A percentile compares a stretch with the other conserved stretches of the same genome.
Evolutionary conservation across 2,888 invertebrate species (phyloP).

Genomic region (Synergus umbraculus): DNA sequence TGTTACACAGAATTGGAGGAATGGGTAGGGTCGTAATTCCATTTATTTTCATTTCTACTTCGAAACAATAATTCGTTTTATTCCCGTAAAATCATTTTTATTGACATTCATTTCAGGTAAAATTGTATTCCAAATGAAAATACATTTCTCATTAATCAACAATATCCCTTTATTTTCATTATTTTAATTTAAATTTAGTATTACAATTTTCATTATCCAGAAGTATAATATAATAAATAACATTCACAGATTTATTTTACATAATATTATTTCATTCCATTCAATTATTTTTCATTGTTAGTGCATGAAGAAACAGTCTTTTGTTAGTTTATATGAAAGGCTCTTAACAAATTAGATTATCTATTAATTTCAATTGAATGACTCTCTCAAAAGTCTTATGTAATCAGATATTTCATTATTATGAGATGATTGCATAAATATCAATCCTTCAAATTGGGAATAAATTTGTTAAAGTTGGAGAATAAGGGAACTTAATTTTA

Average conservation of each 20-base stretch:
- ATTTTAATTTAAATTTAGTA: background rate
- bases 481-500: background rate
- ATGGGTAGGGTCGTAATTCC: background rate
- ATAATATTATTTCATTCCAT: background rate
- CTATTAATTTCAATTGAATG: background rate
- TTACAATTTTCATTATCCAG: background rate
- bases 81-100: background rate
- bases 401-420: background rate
- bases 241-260: background rate
- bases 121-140: background rate
- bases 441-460: background rate
- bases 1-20: constrained; percentile 12
- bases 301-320: background rate
- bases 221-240: background rate
- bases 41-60: constrained; percentile 10
- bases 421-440: background rate
- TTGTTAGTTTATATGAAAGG: background rate
- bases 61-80: background rate
- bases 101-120: background rate
- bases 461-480: background rate
- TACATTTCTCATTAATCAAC: background rate
- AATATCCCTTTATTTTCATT: background rate
- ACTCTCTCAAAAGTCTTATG: background rate
- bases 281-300: background rate
- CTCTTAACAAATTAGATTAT: background rate